These are phyloP conservation scores for Dasypus novemcinctus DNA, from an alignment of 2,113 vertebrate species.

Conservation along the genomic window DNA sequence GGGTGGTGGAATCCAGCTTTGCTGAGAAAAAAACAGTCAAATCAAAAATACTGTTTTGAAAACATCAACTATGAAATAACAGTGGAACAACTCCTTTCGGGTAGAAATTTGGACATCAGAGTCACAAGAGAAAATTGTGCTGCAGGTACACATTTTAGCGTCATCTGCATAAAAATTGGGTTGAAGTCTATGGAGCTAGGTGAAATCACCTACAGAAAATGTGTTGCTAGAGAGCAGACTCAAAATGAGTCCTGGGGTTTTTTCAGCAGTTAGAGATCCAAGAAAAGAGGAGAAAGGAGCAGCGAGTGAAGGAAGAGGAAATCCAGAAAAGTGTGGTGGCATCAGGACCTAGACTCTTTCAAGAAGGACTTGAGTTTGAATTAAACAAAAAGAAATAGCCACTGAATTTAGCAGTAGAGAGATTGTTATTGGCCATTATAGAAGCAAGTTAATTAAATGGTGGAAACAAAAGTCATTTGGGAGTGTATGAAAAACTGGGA, in stretches of 20 bases:
- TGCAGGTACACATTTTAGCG: neutral
- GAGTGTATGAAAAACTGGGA: too few species aligned
- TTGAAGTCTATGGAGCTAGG: neutral
- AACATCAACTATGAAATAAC: neutral
- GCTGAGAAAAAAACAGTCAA: neutral
- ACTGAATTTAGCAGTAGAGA: neutral
- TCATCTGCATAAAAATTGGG: neutral
- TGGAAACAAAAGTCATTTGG: neutral
- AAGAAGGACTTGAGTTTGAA: neutral
- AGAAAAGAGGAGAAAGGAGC: neutral
- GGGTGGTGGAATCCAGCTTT: neutral
- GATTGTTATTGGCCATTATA: neutral
- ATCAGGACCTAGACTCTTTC: neutral
- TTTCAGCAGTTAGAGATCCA: neutral
- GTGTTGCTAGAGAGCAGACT: neutral
- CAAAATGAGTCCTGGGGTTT: neutral
- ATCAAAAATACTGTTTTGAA: neutral
- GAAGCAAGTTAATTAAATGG: neutral
- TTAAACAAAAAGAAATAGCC: neutral
- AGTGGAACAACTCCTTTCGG: neutral
- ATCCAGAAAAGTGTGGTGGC: neutral
- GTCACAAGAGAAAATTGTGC: neutral
- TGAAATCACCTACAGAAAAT: neutral
- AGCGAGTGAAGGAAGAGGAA: neutral
- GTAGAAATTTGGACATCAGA: neutral